Conservation (phyloP, 2,888 invertebrate genomes). For the Synergus japonicus region DNA sequence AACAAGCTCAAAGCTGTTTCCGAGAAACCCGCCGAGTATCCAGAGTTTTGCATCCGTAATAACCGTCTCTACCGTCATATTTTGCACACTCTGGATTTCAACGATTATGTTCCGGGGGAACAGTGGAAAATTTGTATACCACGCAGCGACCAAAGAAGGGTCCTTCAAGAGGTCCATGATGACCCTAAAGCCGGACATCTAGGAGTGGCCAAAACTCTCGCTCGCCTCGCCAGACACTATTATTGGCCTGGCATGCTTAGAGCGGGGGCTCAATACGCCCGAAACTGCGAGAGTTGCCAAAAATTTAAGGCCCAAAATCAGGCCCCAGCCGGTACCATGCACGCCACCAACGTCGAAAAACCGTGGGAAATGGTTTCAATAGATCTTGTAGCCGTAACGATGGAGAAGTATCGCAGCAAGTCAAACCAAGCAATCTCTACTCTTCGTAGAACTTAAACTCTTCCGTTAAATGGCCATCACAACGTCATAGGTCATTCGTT, state of each 20-base stretch:
- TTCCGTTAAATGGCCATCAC: too few species aligned
- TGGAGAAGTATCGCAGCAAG: too few species aligned
- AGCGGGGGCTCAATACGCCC: conserved; percentile 6
- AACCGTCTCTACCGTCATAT: conserved; percentile 50
- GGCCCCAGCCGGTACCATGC: not conserved
- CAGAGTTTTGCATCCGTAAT: conserved; percentile 54
- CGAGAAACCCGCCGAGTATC: not conserved
- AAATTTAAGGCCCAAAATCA: conserved; percentile 16
- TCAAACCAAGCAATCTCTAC: too few species aligned
- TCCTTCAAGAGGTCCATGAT: conserved; percentile 49
- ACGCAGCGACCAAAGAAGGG: not conserved
- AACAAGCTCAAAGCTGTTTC: too few species aligned
- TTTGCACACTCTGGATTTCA: conserved; percentile 40
- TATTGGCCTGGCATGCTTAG: conserved; percentile 56
- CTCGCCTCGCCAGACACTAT: conserved; percentile 42
- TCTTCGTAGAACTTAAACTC: too few species aligned
- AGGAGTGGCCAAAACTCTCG: conserved; percentile 52
- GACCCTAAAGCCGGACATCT: conserved; percentile 53
- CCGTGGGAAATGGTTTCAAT: conserved; percentile 40
- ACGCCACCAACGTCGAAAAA: not conserved
- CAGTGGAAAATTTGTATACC: conserved; percentile 50
- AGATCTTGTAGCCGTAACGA: conserved; percentile 43
- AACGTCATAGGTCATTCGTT: too few species aligned
- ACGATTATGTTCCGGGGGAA: conserved; percentile 42
- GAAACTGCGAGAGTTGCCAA: not conserved